Percentiles rank a stretch among this genome's conserved stretches.
phyloP scores from a whole-genome alignment of 2,113 vertebrate genomes.

The Syngnathus scovelli region DNA sequence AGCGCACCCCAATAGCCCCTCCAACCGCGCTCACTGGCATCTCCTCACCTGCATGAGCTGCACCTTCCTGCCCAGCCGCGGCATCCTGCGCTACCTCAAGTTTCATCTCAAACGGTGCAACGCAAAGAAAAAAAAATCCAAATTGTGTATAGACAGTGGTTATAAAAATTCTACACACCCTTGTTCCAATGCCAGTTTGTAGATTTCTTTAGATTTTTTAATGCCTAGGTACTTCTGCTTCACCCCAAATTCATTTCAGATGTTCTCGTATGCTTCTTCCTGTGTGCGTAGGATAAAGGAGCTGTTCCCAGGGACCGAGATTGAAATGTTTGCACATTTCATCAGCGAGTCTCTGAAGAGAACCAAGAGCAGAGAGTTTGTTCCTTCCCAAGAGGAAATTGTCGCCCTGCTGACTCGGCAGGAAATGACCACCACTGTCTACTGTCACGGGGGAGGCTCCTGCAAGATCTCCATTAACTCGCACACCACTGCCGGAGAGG shows the following conservation, averaged over 20 bases:
- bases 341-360: constrained; percentile 83
- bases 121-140: too few relatives aligned
- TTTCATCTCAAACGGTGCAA: constrained; percentile 85
- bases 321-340: constrained; percentile 83
- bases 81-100: constrained; percentile 84
- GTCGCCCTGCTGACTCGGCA: constrained; percentile 79
- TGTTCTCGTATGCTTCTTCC: neutral
- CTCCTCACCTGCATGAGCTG: constrained; percentile 87
- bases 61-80: constrained; percentile 83
- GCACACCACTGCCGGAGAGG: constrained; percentile 76
- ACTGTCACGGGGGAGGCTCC: constrained; percentile 89
- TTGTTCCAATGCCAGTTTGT: too few relatives aligned
- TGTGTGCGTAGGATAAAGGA: constrained; percentile 75
- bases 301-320: constrained; percentile 79
- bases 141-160: too few relatives aligned
- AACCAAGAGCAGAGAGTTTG: constrained; percentile 85
- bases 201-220: too few relatives aligned
- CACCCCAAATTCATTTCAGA: neutral
- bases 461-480: constrained; percentile 94
- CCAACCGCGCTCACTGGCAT: constrained; percentile 81
- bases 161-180: too few relatives aligned
- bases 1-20: constrained; percentile 78
- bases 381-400: constrained; percentile 90
- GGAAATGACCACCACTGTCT: constrained; percentile 78
- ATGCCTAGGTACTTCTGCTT: neutral